phyloP scores from a whole-genome alignment of 2,113 vertebrate genomes.

The Aptenodytes patagonicus region DNA sequence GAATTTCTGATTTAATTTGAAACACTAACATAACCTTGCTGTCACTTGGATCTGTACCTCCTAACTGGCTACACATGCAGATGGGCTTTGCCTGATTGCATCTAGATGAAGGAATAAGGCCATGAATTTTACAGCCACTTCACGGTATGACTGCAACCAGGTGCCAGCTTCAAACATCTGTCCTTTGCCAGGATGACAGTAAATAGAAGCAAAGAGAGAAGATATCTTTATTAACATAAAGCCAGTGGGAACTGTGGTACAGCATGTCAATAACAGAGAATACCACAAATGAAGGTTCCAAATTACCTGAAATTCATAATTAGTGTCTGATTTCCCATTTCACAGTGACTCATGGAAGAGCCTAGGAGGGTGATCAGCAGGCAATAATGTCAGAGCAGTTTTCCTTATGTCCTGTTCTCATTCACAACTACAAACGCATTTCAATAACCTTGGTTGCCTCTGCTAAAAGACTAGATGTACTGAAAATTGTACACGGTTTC shows the following conservation, averaged over 20 bases:
- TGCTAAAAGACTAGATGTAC: neutral
- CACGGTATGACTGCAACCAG: neutral
- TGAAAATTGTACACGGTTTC: neutral
- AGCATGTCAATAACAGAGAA: neutral
- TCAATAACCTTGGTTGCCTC: neutral
- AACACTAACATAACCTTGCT: neutral
- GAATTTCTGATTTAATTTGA: constrained; percentile 11
- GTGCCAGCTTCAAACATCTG: neutral
- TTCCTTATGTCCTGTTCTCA: neutral
- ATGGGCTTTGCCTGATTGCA: neutral
- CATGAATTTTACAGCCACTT: neutral
- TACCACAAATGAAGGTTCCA: neutral
- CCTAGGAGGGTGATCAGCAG: neutral
- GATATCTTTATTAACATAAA: neutral
- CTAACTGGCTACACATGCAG: neutral
- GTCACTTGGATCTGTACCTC: neutral
- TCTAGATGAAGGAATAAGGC: neutral
- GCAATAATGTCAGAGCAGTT: neutral
- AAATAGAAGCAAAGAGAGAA: neutral
- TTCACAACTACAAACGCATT: neutral
- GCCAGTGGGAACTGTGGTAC: neutral
- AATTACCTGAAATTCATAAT: neutral
- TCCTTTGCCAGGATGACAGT: neutral
- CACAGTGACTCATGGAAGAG: neutral
- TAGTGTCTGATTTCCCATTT: neutral